A percentile compares a stretch with the other conserved stretches of the same genome.
phyloP scores from a whole-genome alignment of 2,113 vertebrate species.

The Notothenia coriiceps region DNA sequence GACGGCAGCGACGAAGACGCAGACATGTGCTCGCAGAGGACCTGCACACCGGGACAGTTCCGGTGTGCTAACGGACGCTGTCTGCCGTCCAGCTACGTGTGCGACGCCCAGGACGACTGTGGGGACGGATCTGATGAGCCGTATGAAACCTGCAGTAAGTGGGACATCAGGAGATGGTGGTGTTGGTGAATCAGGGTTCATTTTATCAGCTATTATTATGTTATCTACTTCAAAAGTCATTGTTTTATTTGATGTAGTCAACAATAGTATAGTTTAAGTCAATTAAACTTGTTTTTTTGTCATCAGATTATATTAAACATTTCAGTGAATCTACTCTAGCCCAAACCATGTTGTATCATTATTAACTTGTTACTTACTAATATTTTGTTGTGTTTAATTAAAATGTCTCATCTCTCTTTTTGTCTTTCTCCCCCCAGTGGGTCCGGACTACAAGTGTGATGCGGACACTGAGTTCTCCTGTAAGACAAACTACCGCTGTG shows the following conservation, averaged over 20 bases:
- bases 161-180: not conserved
- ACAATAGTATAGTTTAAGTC: too few relatives aligned
- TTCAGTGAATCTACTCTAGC: too few relatives aligned
- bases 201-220: too few relatives aligned
- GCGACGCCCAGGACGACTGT: constrained; percentile 77
- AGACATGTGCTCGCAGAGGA: constrained; percentile 75
- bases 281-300: too few relatives aligned
- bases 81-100: constrained; percentile 68
- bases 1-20: constrained; percentile 81
- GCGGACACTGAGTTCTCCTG: constrained; percentile 81
- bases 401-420: constrained; percentile 1
- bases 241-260: too few relatives aligned
- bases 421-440: constrained; percentile 59
- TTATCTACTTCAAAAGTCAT: too few relatives aligned
- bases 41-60: constrained; percentile 76
- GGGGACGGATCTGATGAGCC: constrained; percentile 79
- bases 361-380: too few relatives aligned
- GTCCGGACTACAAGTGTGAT: constrained; percentile 79
- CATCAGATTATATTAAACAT: too few relatives aligned
- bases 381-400: too few relatives aligned
- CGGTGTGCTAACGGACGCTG: constrained; percentile 72
- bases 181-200: not conserved
- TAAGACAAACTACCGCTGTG: constrained; percentile 81
- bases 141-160: constrained; percentile 77
- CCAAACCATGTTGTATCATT: too few relatives aligned